Evolutionary conservation across 35 echinoderm and acorn worm species (phyloP).

Genomic region (Eucidaris tribuloides): DNA sequence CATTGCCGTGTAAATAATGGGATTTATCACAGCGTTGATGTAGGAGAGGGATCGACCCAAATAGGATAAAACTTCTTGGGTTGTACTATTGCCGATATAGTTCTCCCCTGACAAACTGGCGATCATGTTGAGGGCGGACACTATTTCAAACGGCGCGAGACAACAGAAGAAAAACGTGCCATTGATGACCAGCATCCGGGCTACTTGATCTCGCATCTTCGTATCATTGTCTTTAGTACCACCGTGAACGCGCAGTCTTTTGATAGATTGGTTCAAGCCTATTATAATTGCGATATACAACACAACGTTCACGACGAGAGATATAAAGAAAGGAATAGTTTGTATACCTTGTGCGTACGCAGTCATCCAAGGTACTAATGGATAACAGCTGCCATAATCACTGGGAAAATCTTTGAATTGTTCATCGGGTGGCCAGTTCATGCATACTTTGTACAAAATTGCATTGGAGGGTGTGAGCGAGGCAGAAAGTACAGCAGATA

Average conservation of each 20-base stretch:
- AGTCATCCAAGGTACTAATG: not conserved
- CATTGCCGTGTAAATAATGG: conserved; percentile 76
- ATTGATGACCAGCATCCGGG: conserved; percentile 74
- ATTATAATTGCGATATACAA: conserved; percentile 52
- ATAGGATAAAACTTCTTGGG: not conserved
- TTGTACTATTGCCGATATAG: not conserved
- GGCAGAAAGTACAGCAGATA: not conserved
- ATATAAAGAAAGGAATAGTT: conserved; percentile 56
- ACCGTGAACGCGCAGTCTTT: conserved; percentile 35
- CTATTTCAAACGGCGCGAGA: conserved; percentile 66
- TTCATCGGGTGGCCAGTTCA: not conserved
- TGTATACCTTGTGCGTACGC: conserved; percentile 46
- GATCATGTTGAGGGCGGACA: conserved; percentile 54
- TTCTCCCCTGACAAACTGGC: not conserved
- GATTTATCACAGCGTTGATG: conserved; percentile 77
- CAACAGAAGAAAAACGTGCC: conserved; percentile 79
- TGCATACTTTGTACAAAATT: not conserved
- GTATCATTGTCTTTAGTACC: conserved; percentile 54
- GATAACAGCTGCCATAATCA: not conserved
- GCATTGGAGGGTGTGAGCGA: conserved; percentile 10
- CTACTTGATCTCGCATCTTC: conserved; percentile 69
- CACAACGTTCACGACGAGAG: conserved; percentile 45
- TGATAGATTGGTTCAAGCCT: conserved; percentile 55
- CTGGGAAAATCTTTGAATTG: conserved; percentile 14
- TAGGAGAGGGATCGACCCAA: conserved; percentile 39